Base-by-base conservation (phyloP, 1,140 invertebrate genomes). In the Cydia fagiglandana region DNA sequence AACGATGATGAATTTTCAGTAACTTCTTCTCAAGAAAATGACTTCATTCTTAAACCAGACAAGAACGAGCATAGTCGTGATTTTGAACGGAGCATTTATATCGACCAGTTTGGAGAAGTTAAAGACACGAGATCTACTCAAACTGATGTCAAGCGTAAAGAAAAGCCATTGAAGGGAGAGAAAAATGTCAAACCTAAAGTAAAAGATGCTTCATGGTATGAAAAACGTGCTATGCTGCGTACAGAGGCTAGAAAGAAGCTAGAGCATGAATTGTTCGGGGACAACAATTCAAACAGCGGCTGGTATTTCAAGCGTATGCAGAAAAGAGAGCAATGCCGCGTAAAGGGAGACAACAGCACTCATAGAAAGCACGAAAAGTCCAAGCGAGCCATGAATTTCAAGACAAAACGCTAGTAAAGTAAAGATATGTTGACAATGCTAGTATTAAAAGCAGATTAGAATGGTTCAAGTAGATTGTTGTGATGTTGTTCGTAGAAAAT, bases 261-360 rank as follows among this genome's bases (percentile, higher is more conserved):
- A 5, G 85, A 89, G 64, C 76, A 86, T 13, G 89, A 92, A 64
- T 73, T 89, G 30, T 88, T 90, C 79, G 86, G 84, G 34, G 83
- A 86, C 70, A 84, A 76, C 13, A 84, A 76, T 47, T 76, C 80
- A 5, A 88, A 88, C 64, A 85, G 83, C 2, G 83, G 84, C 1
- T 93, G 91, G 91, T 91, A 93, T 79, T 93, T 93, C 78, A 79
- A 84, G n/a, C 84, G 90, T 6, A 91, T 92, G 91, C 84, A 86
- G 28, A 83, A 84, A 70, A 83, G 91, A 6, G 90, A 93, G 53
- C 90, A 93, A 68, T 90, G 88, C 64, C 85, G 90, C 56, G 82
- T 83, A 2, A 89, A 90, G 75, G 78, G 47, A 6, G 77, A 83
- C 30, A 86, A 87, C 66, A 81, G 73, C 56, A 86, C 83, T 24